These are phyloP conservation scores for Halcyon senegalensis DNA, from an alignment of 2,113 vertebrate species.

Conservation along the genomic window DNA sequence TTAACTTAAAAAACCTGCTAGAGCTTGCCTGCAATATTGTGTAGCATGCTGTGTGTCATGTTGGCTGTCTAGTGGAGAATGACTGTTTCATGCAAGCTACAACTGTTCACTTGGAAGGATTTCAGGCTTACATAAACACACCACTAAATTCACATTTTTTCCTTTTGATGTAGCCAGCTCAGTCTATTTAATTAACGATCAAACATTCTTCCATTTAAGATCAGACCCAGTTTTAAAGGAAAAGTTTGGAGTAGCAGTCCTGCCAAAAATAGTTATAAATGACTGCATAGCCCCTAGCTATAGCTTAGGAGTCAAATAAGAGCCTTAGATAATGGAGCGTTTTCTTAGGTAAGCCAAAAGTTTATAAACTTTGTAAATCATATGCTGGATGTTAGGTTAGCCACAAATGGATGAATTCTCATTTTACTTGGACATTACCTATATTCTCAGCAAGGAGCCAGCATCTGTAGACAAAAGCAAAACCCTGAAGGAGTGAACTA, in stretches of 20 bases:
- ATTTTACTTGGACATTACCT: neutral
- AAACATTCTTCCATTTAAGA: neutral
- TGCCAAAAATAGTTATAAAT: neutral
- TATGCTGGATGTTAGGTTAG: neutral
- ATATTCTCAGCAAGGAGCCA: neutral
- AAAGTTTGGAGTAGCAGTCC: neutral
- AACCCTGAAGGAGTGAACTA: neutral
- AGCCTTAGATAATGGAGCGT: neutral
- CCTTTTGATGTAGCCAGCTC: neutral
- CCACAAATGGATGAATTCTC: neutral
- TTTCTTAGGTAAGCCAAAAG: neutral
- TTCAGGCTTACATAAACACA: neutral
- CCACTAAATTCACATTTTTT: neutral
- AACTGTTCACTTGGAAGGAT: slow-evolving; percentile 15
- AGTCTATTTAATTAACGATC: neutral
- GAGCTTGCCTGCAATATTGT: neutral
- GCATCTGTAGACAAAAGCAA: neutral
- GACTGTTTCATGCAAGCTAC: neutral
- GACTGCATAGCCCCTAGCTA: neutral
- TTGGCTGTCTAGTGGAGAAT: neutral
- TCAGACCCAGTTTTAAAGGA: neutral
- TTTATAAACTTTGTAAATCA: neutral
- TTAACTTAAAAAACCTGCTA: neutral
- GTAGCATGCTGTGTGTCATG: neutral
- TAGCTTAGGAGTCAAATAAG: neutral